phyloP scores from a whole-genome alignment of 2,113 vertebrate genomes.

The Fulica atra region DNA sequence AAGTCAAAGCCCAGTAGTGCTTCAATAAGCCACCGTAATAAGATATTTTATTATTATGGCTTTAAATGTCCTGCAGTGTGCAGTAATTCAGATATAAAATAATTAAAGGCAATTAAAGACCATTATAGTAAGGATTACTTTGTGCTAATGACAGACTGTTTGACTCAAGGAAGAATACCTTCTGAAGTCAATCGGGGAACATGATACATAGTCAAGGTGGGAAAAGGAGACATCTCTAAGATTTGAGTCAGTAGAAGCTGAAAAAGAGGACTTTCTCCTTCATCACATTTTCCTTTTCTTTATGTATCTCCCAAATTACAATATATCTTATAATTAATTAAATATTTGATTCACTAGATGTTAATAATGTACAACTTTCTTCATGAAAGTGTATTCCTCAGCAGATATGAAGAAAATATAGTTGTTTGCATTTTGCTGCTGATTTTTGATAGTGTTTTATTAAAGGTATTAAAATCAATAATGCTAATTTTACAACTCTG shows the following conservation, averaged over 20 bases:
- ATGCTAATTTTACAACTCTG: neutral
- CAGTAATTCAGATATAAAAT: constrained; percentile 73
- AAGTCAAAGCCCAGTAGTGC: constrained; percentile 46
- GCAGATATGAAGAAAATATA: neutral
- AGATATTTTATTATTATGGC: constrained; percentile 73
- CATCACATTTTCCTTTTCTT: neutral
- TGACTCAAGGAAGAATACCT: constrained; percentile 34
- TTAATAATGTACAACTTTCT: neutral
- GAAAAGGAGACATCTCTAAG: neutral
- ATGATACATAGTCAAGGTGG: neutral
- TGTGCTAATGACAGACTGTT: constrained; percentile 60
- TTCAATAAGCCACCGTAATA: constrained; percentile 65
- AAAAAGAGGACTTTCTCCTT: neutral
- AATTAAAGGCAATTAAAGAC: constrained; percentile 76
- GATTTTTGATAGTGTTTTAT: neutral
- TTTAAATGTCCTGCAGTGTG: constrained; percentile 71
- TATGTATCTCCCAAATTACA: neutral
- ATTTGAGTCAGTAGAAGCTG: neutral
- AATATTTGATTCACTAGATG: neutral
- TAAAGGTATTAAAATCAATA: neutral
- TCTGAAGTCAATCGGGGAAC: constrained; percentile 47
- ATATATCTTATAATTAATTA: neutral
- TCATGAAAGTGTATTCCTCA: neutral
- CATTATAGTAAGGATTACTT: constrained; percentile 69
- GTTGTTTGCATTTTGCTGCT: neutral